Evolutionary conservation across 2,888 invertebrate species (phyloP), one percentile per base, ranked within the genome.

Genomic region (Entomobrya proxima): DNA sequence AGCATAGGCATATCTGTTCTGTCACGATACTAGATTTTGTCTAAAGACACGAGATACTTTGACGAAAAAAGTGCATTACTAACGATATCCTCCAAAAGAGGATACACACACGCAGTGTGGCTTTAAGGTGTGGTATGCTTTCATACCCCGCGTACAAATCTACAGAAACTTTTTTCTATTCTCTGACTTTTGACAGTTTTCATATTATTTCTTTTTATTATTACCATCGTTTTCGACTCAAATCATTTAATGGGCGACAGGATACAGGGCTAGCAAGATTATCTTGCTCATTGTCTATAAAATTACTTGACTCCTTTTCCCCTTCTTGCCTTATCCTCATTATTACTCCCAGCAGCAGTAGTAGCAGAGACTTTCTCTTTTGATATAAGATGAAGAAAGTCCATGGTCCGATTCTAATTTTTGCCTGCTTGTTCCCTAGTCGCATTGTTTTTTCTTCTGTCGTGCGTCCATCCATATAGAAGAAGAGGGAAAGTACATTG

Each of bases 101-200:
- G n/a, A n/a, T n/a, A 37, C 37, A 75, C 24, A 35, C 37, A 55
- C 32, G 44, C 58, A 58, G 2, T 47, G 50, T 61, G 30, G 61
- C 21, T 37, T 64, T 37, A 21, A 35, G 35, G 15, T 37, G 64
- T n/a, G n/a, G n/a, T n/a, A n/a, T n/a, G n/a, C n/a, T n/a, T n/a
- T n/a, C n/a, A 37, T 0, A 32, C 30, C 5, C 30, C 4, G 64
- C 35, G 35, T 15, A 64, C 3, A 15, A 27, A 44, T n/a, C n/a
- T n/a, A 72, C 15, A 84, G 30, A 86, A 84, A 83, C 47, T 83
- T 86, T 83, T 75, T n/a, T n/a, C n/a, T n/a, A n/a, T n/a, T 47
- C 52, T 47, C 83, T 86, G 86, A 78, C 86, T 86, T 86, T 84
- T 86, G 86, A 86, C 86, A 86, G 82, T 82, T 86, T 82, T 77